Base-by-base conservation (phyloP, 2,888 invertebrate species). In the Xestia xanthographa region DNA sequence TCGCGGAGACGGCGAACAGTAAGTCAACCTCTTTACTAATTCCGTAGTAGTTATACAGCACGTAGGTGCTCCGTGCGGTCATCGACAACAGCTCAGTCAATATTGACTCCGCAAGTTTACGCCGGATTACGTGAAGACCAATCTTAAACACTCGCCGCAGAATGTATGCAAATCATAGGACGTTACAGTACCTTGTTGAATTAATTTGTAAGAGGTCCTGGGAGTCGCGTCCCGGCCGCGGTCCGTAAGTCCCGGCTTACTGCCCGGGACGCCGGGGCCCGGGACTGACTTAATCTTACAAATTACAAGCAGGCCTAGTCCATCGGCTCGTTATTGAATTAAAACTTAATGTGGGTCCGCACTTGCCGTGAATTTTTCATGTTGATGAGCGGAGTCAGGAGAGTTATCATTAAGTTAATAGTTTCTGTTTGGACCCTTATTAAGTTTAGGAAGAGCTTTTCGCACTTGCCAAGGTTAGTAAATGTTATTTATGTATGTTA, bases 281-380 rank as follows among this genome's bases (percentile, higher is more conserved):
- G 68, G 76, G 70, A 75, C 72, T 68, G 86, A 74, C 83, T 83
- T 91, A 90, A 90, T 92, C 90, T 89, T 87, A 87, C 88, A 87
- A 90, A 91, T 90, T 89, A 91, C 90, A 88, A 74, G 77, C 79
- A 75, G 68, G 76, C 88, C 89, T 85, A 87, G 87, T 86, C 87
- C 85, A 86, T 86, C 80, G 82, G 84, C 83, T 85, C 87, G 90
- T 90, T 91, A 90, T 89, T 89, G 86, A 90, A 91, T 92, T 90
- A 88, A 89, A 89, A 89, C 86, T 89, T 87, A 86, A 86, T 71
- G 83, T 74, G 71, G 83, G 76, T 71, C 66, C 70, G 62, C 66
- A 67, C 77, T 76, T 53, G 45, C 45, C 56, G 73, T 86, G 86
- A 86, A 87, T 88, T 87, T 82, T 87, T 88, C 56, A 87, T 82